Evolutionary conservation across 2,888 invertebrate species (phyloP).

Genomic region (Hymenopus coronatus): DNA sequence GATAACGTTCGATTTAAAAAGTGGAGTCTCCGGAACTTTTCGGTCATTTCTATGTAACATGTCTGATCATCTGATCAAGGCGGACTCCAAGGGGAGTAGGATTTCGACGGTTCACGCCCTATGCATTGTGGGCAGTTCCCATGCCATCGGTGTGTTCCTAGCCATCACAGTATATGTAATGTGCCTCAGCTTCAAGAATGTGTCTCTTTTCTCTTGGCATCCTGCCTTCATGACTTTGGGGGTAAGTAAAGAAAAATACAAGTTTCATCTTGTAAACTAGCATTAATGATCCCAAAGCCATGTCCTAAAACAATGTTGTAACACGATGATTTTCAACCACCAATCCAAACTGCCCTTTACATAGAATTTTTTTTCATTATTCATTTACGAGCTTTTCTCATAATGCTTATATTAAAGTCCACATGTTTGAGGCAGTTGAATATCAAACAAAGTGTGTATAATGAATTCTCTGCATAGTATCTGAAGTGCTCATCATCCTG

Average conservation of each 20-base stretch:
- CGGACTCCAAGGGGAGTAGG: neutral
- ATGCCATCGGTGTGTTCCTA: neutral
- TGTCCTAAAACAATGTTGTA: no score
- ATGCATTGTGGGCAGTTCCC: neutral
- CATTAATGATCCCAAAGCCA: no score
- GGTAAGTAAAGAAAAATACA: conserved; percentile 21
- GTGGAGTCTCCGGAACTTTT: neutral
- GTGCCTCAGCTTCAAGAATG: neutral
- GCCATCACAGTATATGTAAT: neutral
- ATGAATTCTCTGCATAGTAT: no score
- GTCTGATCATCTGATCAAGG: neutral
- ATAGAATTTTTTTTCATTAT: no score
- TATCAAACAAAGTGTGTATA: no score
- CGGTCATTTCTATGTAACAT: neutral
- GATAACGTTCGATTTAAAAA: neutral
- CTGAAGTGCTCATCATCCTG: no score
- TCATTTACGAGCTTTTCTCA: no score
- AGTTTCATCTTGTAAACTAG: neutral
- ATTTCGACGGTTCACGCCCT: neutral
- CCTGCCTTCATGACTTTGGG: conserved; percentile 28
- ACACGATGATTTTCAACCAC: no score
- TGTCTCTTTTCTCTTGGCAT: conserved; percentile 28
- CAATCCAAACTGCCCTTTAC: no score
- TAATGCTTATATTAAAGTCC: no score
- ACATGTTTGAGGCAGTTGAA: no score